A percentile compares a stretch with the other conserved stretches of the same genome.
Evolutionary conservation across 2,888 invertebrate genomes (phyloP).

Genomic region (Hetaerina titia): DNA sequence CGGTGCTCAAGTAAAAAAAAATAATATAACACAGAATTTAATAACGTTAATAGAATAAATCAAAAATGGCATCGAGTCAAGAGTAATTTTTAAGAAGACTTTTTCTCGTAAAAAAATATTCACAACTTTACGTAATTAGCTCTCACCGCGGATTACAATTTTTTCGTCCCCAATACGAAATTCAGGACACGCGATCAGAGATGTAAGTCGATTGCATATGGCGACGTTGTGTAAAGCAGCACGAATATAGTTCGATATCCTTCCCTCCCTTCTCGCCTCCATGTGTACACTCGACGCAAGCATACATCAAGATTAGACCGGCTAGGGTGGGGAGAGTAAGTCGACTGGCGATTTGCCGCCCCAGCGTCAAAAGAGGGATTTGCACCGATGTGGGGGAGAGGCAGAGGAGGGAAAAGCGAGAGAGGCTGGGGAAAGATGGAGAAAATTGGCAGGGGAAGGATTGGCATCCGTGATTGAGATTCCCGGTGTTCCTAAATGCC

Average conservation of each 20-base stretch:
- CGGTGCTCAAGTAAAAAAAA: too few species aligned
- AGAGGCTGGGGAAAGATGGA: neutral
- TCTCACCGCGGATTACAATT: neutral
- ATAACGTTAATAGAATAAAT: too few species aligned
- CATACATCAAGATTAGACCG: conserved; percentile 10
- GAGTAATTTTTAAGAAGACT: too few species aligned
- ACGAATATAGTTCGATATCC: neutral
- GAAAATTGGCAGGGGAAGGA: conserved; percentile 35
- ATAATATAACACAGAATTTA: too few species aligned
- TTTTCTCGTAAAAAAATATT: too few species aligned
- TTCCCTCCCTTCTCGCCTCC: neutral
- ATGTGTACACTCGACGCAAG: neutral
- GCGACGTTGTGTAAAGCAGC: neutral
- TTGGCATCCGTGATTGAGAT: conserved; percentile 26
- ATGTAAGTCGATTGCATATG: neutral
- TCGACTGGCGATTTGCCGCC: neutral
- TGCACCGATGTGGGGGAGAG: neutral
- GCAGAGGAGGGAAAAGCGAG: neutral
- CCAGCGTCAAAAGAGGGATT: neutral
- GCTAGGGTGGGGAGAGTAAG: neutral
- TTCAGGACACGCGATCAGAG: too few species aligned
- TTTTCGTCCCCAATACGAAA: neutral
- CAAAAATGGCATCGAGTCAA: too few species aligned
- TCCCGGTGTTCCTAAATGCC: conserved; percentile 12
- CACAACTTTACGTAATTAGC: neutral